Evolutionary conservation across 1,140 invertebrate species (phyloP).

Genomic region (Batillaria attramentaria): DNA sequence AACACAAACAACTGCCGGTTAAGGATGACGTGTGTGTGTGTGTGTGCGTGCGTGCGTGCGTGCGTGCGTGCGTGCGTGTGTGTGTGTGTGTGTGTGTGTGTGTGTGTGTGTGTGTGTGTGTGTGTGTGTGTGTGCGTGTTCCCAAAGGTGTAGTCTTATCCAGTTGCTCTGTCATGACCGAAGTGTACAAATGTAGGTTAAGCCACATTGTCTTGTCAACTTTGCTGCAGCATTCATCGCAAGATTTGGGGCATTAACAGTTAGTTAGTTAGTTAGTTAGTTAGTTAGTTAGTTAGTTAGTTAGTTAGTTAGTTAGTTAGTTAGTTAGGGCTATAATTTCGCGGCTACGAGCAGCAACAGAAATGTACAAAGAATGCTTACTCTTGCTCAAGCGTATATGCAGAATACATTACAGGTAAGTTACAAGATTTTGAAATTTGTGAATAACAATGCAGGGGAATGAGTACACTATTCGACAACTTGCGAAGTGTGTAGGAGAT

Average conservation of each 20-base stretch:
- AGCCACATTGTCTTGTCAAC: neutral
- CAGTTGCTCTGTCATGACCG: neutral
- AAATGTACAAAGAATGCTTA: too few relatives aligned
- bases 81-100: slow-evolving; percentile 14
- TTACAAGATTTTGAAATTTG: too few relatives aligned
- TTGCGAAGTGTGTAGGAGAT: too few relatives aligned
- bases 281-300: neutral
- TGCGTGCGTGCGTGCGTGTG: slow-evolving; percentile 18
- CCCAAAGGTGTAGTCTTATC: neutral
- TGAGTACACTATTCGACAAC: too few relatives aligned
- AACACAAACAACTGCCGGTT: too few relatives aligned
- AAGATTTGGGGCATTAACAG: neutral
- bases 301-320: too few relatives aligned
- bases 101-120: slow-evolving; percentile 19
- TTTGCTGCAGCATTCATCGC: neutral
- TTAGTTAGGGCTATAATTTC: too few relatives aligned
- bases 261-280: neutral
- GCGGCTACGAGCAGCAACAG: too few relatives aligned
- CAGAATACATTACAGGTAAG: too few relatives aligned
- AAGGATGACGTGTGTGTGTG: neutral
- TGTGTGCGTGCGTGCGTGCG: slow-evolving; percentile 7
- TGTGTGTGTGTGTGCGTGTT: slow-evolving; percentile 22
- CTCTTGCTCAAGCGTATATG: too few relatives aligned
- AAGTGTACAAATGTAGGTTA: neutral
- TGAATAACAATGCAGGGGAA: too few relatives aligned